Conservation (phyloP, 2,888 invertebrate species). For the Parnassius smintheus region DNA sequence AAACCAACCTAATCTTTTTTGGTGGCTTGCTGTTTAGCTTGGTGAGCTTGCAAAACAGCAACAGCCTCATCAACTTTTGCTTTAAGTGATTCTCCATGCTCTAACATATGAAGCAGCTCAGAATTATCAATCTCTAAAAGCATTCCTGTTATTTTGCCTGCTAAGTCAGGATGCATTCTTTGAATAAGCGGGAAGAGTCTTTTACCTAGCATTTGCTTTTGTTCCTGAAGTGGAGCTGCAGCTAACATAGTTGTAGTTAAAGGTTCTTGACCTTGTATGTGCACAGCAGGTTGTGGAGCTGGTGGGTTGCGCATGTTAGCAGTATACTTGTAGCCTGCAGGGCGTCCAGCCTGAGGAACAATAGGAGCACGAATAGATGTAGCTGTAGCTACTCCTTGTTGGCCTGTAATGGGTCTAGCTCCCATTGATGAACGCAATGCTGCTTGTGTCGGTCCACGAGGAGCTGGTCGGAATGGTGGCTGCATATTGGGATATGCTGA, state of each 20-base stretch:
- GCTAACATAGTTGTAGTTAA: constrained; percentile 98
- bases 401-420: constrained; percentile 93
- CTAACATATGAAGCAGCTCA: constrained; percentile 98
- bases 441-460: constrained; percentile 81
- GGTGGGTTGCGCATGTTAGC: constrained; percentile 94
- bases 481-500: constrained; percentile 90
- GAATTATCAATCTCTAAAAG: constrained; percentile 99
- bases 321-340: constrained; percentile 93
- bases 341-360: constrained; percentile 84
- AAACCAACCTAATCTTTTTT: constrained; percentile 71
- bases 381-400: constrained; percentile 86
- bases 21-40: constrained; percentile 92
- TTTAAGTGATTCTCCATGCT: constrained; percentile 96
- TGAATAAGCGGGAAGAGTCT: constrained; percentile 98
- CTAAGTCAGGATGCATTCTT: constrained; percentile 95
- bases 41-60: constrained; percentile 98
- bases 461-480: constrained; percentile 85
- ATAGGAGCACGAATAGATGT: constrained; percentile 86
- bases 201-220: constrained; percentile 99
- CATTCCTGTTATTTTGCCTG: constrained; percentile 99
- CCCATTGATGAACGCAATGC: constrained; percentile 87
- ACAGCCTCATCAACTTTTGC: constrained; percentile 99
- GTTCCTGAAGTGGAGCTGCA: constrained; percentile 96
- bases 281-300: constrained; percentile 91
- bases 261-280: constrained; percentile 97